These are phyloP conservation scores for Gymnobelideus leadbeateri DNA, from an alignment of 2,113 vertebrate genomes.

Conservation along the genomic window DNA sequence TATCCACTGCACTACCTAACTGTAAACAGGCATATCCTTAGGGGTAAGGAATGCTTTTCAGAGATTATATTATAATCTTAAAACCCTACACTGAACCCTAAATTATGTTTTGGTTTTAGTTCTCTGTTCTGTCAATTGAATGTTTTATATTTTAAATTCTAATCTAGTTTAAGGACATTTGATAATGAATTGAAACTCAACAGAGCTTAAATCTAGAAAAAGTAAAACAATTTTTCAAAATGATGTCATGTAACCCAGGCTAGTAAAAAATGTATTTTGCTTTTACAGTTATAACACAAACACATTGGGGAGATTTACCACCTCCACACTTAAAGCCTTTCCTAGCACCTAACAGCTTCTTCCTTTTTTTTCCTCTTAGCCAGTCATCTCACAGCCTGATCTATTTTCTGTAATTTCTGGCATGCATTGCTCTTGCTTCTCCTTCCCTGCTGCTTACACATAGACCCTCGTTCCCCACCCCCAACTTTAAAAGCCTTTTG, in stretches of 20 bases:
- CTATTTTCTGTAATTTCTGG: not conserved
- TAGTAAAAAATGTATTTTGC: not conserved
- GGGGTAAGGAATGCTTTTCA: too few species aligned
- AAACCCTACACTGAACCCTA: not conserved
- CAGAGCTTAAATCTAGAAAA: constrained; percentile 30
- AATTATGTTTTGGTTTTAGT: constrained; percentile 41
- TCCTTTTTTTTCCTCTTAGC: not conserved
- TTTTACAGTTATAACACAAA: not conserved
- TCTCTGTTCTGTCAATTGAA: constrained; percentile 59
- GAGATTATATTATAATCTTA: too few species aligned
- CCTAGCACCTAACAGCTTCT: not conserved
- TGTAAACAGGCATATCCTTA: too few species aligned
- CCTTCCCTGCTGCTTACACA: not conserved
- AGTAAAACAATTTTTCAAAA: not conserved
- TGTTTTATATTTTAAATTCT: constrained; percentile 53
- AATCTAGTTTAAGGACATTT: constrained; percentile 22
- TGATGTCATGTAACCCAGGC: not conserved
- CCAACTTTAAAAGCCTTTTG: not conserved
- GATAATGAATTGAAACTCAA: constrained; percentile 9
- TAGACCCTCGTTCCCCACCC: not conserved
- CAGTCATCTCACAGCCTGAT: not conserved
- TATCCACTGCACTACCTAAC: too few species aligned
- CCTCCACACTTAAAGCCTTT: not conserved
- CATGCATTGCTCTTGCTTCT: not conserved
- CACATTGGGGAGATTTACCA: not conserved